Evolutionary conservation across 2,113 vertebrate species (phyloP).

Genomic region (Onychostoma macrolepis): DNA sequence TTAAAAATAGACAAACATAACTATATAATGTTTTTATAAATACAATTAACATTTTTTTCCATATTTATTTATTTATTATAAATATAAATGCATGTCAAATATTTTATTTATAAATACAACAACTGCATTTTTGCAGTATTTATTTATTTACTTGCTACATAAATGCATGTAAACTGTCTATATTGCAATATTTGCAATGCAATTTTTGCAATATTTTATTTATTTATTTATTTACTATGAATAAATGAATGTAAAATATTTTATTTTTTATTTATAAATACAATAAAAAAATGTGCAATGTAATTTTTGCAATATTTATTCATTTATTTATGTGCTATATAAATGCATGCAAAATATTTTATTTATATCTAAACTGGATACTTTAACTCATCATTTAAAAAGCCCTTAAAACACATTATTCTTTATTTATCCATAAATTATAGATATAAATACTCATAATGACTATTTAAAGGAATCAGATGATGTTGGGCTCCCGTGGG

Average conservation of each 20-base stretch:
- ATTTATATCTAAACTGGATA: neutral
- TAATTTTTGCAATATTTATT: neutral
- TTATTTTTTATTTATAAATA: neutral
- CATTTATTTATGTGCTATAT: neutral
- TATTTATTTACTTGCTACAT: too few relatives aligned
- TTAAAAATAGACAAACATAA: neutral
- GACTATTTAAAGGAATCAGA: conserved; percentile 36
- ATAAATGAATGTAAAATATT: neutral
- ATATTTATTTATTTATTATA: neutral
- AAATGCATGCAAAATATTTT: neutral
- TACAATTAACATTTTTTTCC: neutral
- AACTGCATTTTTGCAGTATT: too few relatives aligned
- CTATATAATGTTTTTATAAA: neutral
- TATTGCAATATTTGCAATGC: too few relatives aligned
- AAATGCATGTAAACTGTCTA: too few relatives aligned
- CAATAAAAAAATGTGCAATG: too few relatives aligned
- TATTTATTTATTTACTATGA: too few relatives aligned
- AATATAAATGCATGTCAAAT: neutral
- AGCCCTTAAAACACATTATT: neutral
- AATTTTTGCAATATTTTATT: too few relatives aligned
- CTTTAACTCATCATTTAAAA: neutral
- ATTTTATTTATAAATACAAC: neutral
- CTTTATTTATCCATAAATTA: conserved; percentile 7
- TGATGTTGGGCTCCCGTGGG: conserved; percentile 47
- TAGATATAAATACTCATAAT: conserved; percentile 42